Evolutionary conservation across 2,888 invertebrate genomes (phyloP).

Genomic region (Andrena flavipes): DNA sequence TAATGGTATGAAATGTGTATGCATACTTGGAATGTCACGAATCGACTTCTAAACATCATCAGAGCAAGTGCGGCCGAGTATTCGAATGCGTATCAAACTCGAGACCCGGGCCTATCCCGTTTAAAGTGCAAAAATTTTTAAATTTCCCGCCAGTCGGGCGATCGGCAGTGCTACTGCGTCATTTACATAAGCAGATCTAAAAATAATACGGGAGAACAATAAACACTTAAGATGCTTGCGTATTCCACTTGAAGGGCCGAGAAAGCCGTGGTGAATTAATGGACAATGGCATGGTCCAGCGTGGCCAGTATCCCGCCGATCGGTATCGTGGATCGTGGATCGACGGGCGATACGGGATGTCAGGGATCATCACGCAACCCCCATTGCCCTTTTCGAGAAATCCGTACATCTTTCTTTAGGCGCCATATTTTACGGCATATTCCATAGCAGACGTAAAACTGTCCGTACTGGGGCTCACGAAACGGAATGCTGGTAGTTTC

Average conservation of each 20-base stretch:
- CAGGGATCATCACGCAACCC: conserved; percentile 66
- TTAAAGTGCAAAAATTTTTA: conserved; percentile 54
- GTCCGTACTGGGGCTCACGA: conserved; percentile 48
- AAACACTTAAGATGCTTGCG: conserved; percentile 68
- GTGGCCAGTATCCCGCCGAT: conserved; percentile 31
- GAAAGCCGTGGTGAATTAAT: conserved; percentile 22
- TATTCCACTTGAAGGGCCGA: conserved; percentile 39
- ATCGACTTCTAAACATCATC: conserved; percentile 29
- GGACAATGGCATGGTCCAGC: conserved; percentile 31
- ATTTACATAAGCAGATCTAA: conserved; percentile 82
- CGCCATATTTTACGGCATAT: conserved; percentile 79
- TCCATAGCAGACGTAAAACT: conserved; percentile 71
- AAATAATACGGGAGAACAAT: conserved; percentile 79
- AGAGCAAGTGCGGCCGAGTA: conserved; percentile 3
- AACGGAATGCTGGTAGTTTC: conserved; percentile 65
- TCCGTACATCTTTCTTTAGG: conserved; percentile 79
- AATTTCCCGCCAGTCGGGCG: conserved; percentile 73
- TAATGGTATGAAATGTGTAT: conserved; percentile 10
- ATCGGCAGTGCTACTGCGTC: conserved; percentile 78
- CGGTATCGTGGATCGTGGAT: conserved; percentile 6
- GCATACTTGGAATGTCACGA: conserved; percentile 31
- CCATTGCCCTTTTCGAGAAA: conserved; percentile 83
- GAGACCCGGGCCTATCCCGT: conserved; percentile 5
- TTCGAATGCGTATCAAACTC: conserved; percentile 22
- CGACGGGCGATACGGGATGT: conserved; percentile 43